Evolutionary conservation across 2,888 invertebrate genomes (phyloP).

Genomic region (Xylota sylvarum): DNA sequence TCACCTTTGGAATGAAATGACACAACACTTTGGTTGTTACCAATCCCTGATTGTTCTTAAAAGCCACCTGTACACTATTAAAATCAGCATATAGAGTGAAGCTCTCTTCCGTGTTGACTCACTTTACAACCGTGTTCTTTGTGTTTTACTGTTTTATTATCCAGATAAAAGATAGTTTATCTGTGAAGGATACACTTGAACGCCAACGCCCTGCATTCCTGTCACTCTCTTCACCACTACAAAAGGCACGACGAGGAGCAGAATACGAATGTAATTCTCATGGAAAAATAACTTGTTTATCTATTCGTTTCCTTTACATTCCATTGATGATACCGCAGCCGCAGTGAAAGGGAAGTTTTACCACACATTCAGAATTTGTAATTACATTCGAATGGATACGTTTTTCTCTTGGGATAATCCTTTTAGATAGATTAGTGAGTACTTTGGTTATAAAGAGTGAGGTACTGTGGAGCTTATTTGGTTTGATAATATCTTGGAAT

Average conservation of each 20-base stretch:
- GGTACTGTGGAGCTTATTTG: conserved; percentile 10
- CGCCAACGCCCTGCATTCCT: not conserved
- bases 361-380: conserved; percentile 63
- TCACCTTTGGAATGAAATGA: not conserved
- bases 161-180: conserved; percentile 52
- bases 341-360: conserved; percentile 51
- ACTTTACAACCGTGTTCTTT: conserved; percentile 12
- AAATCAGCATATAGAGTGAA: not conserved
- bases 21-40: not conserved
- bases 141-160: conserved; percentile 27
- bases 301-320: conserved; percentile 60
- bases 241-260: not conserved
- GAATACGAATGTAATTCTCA: conserved; percentile 35
- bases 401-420: conserved; percentile 70
- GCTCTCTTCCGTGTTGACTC: conserved; percentile 17
- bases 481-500: conserved; percentile 42
- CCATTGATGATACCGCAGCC: conserved; percentile 42
- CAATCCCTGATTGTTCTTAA: not conserved
- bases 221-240: not conserved
- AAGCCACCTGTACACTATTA: not conserved
- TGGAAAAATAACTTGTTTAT: conserved; percentile 70
- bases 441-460: not conserved
- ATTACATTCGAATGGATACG: conserved; percentile 57
- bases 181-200: conserved; percentile 35
- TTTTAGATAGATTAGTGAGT: conserved; percentile 69